Percentiles rank a stretch among this genome's conserved stretches.
These are phyloP conservation scores for Garra rufa DNA, from an alignment of 2,113 vertebrate genomes.

Conservation along the genomic window DNA sequence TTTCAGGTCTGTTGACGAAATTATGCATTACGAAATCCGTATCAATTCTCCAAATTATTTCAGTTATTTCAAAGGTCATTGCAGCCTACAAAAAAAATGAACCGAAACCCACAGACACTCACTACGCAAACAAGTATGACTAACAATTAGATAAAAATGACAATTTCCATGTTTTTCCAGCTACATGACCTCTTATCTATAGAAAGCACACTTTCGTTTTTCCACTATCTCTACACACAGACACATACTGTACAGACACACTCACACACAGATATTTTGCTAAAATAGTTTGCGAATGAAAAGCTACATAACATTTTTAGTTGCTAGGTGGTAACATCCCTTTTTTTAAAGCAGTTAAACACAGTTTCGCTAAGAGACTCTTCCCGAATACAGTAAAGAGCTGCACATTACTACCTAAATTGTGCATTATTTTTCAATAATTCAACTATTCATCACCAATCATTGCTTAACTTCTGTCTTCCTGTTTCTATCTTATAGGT, in stretches of 20 bases:
- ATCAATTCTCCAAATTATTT: background rate
- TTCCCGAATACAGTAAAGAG: background rate
- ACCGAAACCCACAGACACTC: background rate
- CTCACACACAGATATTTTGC: too few relatives aligned
- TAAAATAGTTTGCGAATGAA: background rate
- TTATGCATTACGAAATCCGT: background rate
- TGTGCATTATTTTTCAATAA: background rate
- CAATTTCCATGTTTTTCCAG: background rate
- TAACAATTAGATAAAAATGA: background rate
- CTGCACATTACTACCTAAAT: background rate
- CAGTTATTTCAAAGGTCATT: background rate
- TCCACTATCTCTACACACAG: background rate
- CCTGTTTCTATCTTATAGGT: constrained; percentile 76
- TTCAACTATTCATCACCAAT: background rate
- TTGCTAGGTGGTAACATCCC: background rate
- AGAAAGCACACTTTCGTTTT: background rate
- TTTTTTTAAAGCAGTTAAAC: background rate
- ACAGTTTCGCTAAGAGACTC: background rate
- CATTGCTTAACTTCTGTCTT: background rate
- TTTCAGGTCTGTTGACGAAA: background rate
- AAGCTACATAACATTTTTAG: background rate
- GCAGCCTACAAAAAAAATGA: background rate
- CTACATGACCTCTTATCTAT: background rate
- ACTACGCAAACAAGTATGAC: background rate
- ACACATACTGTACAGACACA: constrained; percentile 1